phyloP scores from a whole-genome alignment of 2,888 invertebrate genomes.

The Tridacna crocea region DNA sequence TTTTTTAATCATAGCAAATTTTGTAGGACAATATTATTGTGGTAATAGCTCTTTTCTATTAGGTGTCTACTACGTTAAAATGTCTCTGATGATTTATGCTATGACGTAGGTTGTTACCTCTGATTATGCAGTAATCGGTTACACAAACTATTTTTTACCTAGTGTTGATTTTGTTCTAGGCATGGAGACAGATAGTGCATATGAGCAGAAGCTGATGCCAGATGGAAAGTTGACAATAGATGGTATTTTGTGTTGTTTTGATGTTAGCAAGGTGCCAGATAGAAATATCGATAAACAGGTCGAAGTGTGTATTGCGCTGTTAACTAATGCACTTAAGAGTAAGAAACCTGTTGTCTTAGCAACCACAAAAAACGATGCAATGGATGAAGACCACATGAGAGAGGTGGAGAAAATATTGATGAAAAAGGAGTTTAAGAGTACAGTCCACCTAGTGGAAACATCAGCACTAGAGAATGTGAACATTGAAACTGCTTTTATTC shows the following conservation, averaged over 20 bases:
- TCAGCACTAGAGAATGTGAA: slow-evolving; percentile 98
- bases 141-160: too few species aligned
- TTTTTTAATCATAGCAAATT: too few species aligned
- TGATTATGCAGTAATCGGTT: too few species aligned
- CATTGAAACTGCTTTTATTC: slow-evolving; percentile 93
- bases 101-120: too few species aligned
- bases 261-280: slow-evolving; percentile 97
- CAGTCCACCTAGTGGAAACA: slow-evolving; percentile 95
- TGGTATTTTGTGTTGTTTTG: slow-evolving; percentile 97
- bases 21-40: too few species aligned
- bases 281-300: slow-evolving; percentile 92
- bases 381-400: slow-evolving; percentile 88
- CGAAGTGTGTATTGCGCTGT: slow-evolving; percentile 89
- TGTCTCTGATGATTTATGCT: too few species aligned
- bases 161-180: slow-evolving; percentile 87
- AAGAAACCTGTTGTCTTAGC: slow-evolving; percentile 98
- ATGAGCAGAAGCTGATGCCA: slow-evolving; percentile 91
- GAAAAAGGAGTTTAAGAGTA: slow-evolving; percentile 93
- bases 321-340: slow-evolving; percentile 94
- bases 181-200: slow-evolving; percentile 98
- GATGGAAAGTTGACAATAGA: slow-evolving; percentile 97
- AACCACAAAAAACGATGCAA: slow-evolving; percentile 98
- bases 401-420: slow-evolving; percentile 95
- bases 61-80: too few species aligned
- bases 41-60: too few species aligned